Evolutionary conservation across 2,113 vertebrate genomes (phyloP).

Genomic region (Macaca fascicularis): T2T-MFA8v1.1 NC_088376.1:194578501-194579000

Average conservation of each 20-base stretch:
- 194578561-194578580: not conserved
- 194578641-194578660: not conserved
- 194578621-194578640: not conserved
- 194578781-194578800: too few relatives aligned
- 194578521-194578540: not conserved
- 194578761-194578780: too few relatives aligned
- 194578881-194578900: fast-evolving
- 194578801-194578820: too few relatives aligned
- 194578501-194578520: not conserved
- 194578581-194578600: not conserved
- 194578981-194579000: too few relatives aligned
- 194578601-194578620: not conserved
- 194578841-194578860: too few relatives aligned
- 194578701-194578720: fast-evolving
- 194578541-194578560: not conserved
- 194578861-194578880: fast-evolving
- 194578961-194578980: too few relatives aligned
- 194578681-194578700: not conserved
- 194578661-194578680: not conserved
- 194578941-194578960: too few relatives aligned
- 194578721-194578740: too few relatives aligned
- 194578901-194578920: too few relatives aligned
- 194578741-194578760: too few relatives aligned
- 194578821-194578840: too few relatives aligned
- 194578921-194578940: too few relatives aligned